phyloP scores from a whole-genome alignment of 23 tunicate species.

The Phallusia fumigata region DNA sequence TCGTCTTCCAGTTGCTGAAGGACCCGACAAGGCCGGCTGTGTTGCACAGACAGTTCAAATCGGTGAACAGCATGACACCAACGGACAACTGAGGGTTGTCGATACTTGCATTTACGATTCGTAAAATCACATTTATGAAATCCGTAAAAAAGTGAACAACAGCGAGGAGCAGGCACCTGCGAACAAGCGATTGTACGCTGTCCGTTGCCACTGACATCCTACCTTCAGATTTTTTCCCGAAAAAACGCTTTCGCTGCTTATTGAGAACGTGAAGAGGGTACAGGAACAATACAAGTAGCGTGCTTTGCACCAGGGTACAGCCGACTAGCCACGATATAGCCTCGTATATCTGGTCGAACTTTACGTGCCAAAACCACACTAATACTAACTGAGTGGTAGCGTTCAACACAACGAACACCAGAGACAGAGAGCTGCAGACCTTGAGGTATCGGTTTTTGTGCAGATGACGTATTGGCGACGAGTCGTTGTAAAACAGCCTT shows the following conservation, averaged over 20 bases:
- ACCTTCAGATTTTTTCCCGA: slow-evolving; percentile 17
- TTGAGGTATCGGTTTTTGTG: slow-evolving; percentile 31
- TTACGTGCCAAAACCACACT: slow-evolving; percentile 39
- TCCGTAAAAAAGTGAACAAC: slow-evolving; percentile 39
- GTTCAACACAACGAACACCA: slow-evolving; percentile 22
- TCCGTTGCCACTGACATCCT: slow-evolving; percentile 16
- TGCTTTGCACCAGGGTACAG: slow-evolving; percentile 55
- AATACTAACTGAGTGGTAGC: slow-evolving; percentile 22
- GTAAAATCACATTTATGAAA: slow-evolving; percentile 13
- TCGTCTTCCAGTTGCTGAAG: slow-evolving; percentile 25
- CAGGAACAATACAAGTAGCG: slow-evolving; percentile 48
- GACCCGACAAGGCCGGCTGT: slow-evolving; percentile 28
- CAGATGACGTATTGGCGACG: slow-evolving; percentile 50
- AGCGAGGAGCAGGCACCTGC: slow-evolving; percentile 50
- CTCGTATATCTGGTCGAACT: slow-evolving; percentile 13
- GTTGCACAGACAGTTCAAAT: slow-evolving; percentile 25
- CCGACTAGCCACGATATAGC: slow-evolving; percentile 56
- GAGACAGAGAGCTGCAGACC: slow-evolving; percentile 28
- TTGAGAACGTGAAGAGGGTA: slow-evolving; percentile 51
- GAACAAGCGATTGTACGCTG: slow-evolving; percentile 21
- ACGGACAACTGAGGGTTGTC: background rate
- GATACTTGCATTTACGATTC: background rate
- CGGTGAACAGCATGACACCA: background rate
- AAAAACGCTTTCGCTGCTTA: slow-evolving; percentile 8
- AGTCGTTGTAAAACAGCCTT: slow-evolving; percentile 59